A percentile compares a stretch with the other conserved stretches of the same genome.
phyloP scores from a whole-genome alignment of 2,113 vertebrate species.

The Ceuthmochares aereus region DNA sequence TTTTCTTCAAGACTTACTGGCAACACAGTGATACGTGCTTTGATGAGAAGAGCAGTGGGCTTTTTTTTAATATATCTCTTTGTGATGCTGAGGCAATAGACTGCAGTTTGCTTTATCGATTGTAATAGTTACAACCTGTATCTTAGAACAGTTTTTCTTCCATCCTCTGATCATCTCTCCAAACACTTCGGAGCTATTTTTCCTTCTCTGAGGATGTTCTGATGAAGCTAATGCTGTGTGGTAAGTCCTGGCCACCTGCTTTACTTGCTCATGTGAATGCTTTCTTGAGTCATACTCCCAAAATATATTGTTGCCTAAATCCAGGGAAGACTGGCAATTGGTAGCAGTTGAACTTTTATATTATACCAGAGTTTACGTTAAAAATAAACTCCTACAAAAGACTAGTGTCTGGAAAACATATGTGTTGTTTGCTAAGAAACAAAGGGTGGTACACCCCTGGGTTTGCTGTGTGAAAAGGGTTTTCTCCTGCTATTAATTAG shows the following conservation, averaged over 20 bases:
- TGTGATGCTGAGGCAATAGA: neutral
- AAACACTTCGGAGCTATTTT: constrained; percentile 21
- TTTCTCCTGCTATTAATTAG: neutral
- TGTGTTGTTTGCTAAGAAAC: neutral
- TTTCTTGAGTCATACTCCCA: constrained; percentile 56
- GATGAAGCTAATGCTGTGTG: constrained; percentile 4
- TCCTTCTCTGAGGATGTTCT: constrained; percentile 1
- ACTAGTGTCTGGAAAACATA: neutral
- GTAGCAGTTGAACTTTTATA: neutral
- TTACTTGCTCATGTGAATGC: constrained; percentile 44
- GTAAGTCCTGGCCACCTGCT: constrained; percentile 49
- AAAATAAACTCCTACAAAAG: neutral
- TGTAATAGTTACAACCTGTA: neutral
- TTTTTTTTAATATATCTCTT: neutral
- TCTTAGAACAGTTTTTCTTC: neutral
- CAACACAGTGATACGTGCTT: neutral
- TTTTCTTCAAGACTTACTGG: neutral
- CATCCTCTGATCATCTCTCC: neutral
- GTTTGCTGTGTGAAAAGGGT: neutral
- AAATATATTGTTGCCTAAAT: constrained; percentile 53
- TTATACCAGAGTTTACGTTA: neutral
- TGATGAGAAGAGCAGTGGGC: neutral
- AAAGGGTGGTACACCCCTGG: neutral
- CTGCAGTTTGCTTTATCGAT: neutral
- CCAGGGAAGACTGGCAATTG: neutral